Evolutionary conservation across 2,797 vertebrate genomes (phyloP).

Genomic region (Protosalanx chinensis): DNA sequence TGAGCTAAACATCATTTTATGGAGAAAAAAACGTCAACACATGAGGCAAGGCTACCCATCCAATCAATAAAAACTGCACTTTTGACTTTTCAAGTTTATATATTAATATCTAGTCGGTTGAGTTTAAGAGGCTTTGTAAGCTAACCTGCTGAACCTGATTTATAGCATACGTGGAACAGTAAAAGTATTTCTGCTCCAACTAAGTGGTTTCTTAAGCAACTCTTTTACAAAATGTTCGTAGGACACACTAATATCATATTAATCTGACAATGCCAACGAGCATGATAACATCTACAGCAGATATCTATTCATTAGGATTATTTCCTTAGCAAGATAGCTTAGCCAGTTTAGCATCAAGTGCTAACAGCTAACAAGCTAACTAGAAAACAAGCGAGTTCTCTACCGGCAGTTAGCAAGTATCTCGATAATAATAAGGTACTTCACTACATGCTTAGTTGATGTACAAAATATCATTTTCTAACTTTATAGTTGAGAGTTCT

Average conservation of each 20-base stretch:
- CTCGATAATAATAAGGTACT: too few relatives aligned
- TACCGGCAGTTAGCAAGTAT: too few relatives aligned
- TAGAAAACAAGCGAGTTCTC: too few relatives aligned
- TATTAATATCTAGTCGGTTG: not conserved
- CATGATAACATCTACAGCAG: not conserved
- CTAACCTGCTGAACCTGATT: not conserved
- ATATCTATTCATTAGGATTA: not conserved
- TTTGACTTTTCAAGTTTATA: not conserved
- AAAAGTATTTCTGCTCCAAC: not conserved
- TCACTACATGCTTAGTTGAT: too few relatives aligned
- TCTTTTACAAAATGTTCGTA: not conserved
- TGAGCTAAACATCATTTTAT: not conserved
- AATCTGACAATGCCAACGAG: not conserved
- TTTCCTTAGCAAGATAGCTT: conserved; percentile 12
- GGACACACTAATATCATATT: not conserved
- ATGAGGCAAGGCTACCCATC: not conserved
- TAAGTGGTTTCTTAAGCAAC: not conserved
- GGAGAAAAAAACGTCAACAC: not conserved
- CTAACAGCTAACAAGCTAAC: not conserved
- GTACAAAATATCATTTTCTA: too few relatives aligned
- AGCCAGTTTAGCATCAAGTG: not conserved
- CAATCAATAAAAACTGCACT: not conserved
- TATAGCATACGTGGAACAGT: not conserved
- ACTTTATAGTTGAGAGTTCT: not conserved
- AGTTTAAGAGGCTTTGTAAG: not conserved